Evolutionary conservation across 1,140 invertebrate genomes (phyloP), one percentile per base, ranked within the genome.

Genomic region (Pseudobourletiella spinata): DNA sequence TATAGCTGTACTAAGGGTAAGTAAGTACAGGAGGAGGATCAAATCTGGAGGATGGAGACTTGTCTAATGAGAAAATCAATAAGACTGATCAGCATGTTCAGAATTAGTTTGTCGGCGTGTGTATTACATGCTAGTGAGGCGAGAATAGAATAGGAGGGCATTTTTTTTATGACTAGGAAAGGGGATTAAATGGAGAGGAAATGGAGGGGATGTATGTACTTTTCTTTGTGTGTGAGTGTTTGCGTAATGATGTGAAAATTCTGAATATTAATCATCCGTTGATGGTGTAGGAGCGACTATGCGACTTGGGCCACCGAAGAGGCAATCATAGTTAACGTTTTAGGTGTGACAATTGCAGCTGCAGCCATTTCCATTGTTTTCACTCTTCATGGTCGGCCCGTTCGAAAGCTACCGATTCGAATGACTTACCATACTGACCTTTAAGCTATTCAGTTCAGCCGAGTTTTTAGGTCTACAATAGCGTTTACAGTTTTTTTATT

Each of bases 341-440:
- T 79, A 55, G 77, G 73, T 6, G 73, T 75, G 58, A 73, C 72
- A 32, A 66, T 79, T 25, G 72, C 77, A 26, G 72, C 73, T 30
- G 58, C 75, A 24, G 72, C 71, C 35, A 76, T 79, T 67, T 63
- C 78, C 18, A 71, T 78, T 42, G 74, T 74, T 11, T 80, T 78
- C 56, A 71, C 79, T 32, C 72, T 74, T 59, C 73, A 74, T 65
- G 74, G 76, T 66, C 73, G 75, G 54, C 76, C 79, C 67, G 73
- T 73, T 68, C 77, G 75, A 68, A 70, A 74, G 42, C 72, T 74
- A 28, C 74, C 79, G 55, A 76, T 76, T 56, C 72, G 78, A 22
- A 78, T 66, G 65, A 73, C 76, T 54, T 74, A 74, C 46, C 71
- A 75, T 57, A 74, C 74, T 56, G 76, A 78, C 69, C 69, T 78